Conservation (phyloP, 2,797 vertebrate species). For the Sebastes kiyomatsui region DNA sequence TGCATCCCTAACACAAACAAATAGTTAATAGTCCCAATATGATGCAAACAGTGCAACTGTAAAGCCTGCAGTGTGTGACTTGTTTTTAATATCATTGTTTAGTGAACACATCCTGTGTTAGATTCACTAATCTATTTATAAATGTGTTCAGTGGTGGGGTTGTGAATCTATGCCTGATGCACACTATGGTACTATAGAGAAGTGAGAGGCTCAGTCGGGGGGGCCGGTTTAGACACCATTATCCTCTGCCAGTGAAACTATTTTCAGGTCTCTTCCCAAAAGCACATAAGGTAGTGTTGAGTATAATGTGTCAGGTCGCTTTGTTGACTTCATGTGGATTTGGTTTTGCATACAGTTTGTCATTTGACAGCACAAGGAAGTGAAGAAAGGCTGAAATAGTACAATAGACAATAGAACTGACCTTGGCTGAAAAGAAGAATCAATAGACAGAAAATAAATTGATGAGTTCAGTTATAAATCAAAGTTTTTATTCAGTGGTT, state of each 20-base stretch:
- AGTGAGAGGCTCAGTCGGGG: conserved; percentile 14
- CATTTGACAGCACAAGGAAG: not conserved
- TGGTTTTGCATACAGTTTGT: conserved; percentile 7
- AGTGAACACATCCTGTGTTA: not conserved
- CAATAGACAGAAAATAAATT: not conserved
- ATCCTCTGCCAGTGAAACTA: not conserved
- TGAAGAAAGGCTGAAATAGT: conserved; percentile 1
- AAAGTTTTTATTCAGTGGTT: not conserved
- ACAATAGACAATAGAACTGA: not conserved
- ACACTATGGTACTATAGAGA: not conserved
- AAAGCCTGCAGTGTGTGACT: not conserved
- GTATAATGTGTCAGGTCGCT: not conserved
- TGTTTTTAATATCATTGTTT: not conserved
- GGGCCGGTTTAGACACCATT: not conserved
- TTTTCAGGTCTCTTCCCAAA: not conserved
- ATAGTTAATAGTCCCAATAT: not conserved
- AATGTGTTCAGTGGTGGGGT: not conserved
- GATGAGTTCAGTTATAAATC: not conserved
- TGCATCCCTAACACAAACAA: too few relatives aligned
- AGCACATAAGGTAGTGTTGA: not conserved
- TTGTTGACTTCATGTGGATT: not conserved
- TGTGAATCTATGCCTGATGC: not conserved
- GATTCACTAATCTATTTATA: not conserved
- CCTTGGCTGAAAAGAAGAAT: not conserved
- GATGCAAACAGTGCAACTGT: not conserved